Percentiles rank a stretch among this genome's conserved stretches.
phyloP scores from a whole-genome alignment of 2,113 vertebrate genomes.

The Epinephelus cyanopodus region DNA sequence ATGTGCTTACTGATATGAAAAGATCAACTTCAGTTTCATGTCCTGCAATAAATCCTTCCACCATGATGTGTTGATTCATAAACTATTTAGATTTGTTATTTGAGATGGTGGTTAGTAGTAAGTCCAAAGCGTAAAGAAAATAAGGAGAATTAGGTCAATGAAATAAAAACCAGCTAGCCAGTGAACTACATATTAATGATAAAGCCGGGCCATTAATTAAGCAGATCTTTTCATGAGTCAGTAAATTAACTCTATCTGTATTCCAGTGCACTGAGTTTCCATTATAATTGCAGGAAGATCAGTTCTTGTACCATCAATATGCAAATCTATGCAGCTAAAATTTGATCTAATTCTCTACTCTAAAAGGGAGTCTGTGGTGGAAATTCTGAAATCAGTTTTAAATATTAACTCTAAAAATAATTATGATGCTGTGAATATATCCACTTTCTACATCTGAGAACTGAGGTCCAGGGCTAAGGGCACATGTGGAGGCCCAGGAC shows the following conservation, averaged over 20 bases:
- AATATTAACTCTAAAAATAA: not conserved
- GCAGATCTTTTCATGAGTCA: not conserved
- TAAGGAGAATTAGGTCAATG: not conserved
- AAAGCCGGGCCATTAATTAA: conserved; percentile 1
- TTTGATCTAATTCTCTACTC: not conserved
- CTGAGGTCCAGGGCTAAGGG: no score
- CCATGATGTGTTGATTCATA: no score
- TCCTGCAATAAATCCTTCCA: not conserved
- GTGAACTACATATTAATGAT: not conserved
- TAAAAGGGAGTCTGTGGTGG: not conserved
- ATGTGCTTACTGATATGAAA: not conserved
- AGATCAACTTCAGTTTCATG: not conserved
- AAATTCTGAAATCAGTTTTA: not conserved
- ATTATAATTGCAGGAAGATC: not conserved
- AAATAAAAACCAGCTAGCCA: not conserved
- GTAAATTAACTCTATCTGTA: not conserved
- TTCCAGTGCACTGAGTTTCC: not conserved
- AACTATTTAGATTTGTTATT: not conserved
- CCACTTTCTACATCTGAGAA: not conserved
- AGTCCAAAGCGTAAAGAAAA: not conserved
- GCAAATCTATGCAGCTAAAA: conserved; percentile 10
- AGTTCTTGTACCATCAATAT: not conserved
- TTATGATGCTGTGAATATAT: not conserved
- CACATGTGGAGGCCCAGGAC: conserved; percentile 10
- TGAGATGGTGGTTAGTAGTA: not conserved